Base-by-base conservation (phyloP, 2,797 vertebrate genomes). In the Melanotaenia parkinsoni region DNA sequence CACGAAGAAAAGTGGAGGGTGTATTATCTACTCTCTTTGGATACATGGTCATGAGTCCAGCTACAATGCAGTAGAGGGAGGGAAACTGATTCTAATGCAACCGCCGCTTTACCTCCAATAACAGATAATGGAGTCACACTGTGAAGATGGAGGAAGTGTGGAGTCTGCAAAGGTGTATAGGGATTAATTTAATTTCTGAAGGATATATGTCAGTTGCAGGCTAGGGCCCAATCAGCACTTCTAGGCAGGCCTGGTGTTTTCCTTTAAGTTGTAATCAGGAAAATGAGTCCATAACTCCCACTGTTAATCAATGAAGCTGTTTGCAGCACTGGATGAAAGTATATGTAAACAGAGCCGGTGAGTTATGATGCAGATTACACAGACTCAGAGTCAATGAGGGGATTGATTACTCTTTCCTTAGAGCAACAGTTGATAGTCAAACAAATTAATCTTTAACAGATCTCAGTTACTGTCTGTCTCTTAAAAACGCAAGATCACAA, bases 241-340 rank as follows among this genome's bases (percentile, higher is more conserved):
- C 92, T 86, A 88, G 75, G 88, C 89, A 82, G 91, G 72, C 86
- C 72, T 89, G 88, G 91, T 88, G 91, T 92, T 94, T 92, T 86
- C 92, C 6, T 94, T 94, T 88, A 93, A 92, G 91, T 93, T 94
- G 94, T 96, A 96, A 96, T 96, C 95, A 95, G 92, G 94, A 92
- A 96, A 96, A 96, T 95, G 93, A 95, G 91, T 80, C 93, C 86
- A 92, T 95, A 92, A 95, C 93, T 96, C 94, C 91, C 87, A 71
- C 92, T 88, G 76, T 82, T 91, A 91, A 94, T 95, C 86, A 93
- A 91, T 94, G 93, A 72, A 92, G 83, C 54, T 81, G 87, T 90
- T 92, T 89, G 77, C 80, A 57, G 83, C 77, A 37, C 0, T 40
- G 67, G 81, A 67, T 81, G 79, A 84, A 75, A 77, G 70, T 75